Percentiles rank a stretch among this genome's conserved stretches.
Conservation (phyloP, 2,888 invertebrate species). For the Parthenolecanium corni region DNA sequence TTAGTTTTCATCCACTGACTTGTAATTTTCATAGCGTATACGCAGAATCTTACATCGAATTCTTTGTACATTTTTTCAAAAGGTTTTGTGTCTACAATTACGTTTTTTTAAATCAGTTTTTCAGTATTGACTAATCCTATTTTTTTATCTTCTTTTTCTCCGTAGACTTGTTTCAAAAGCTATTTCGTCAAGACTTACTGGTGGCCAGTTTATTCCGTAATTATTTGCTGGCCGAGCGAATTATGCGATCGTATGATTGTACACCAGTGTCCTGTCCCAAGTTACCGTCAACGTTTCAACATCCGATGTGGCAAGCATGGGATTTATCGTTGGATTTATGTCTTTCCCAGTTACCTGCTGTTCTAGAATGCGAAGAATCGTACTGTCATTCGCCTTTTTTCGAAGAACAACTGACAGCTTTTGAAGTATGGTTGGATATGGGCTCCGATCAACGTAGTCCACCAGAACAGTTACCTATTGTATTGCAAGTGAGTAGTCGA, state of each 20-base stretch:
- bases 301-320: conserved; percentile 90
- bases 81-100: too few species aligned
- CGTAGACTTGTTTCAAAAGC: conserved; percentile 79
- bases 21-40: too few species aligned
- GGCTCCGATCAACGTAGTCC: conserved; percentile 68
- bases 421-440: conserved; percentile 84
- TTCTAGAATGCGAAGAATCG: conserved; percentile 46
- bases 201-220: conserved; percentile 98
- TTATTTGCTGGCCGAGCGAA: conserved; percentile 89
- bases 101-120: too few species aligned
- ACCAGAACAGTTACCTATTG: conserved; percentile 93
- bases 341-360: conserved; percentile 73
- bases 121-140: background rate
- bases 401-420: conserved; percentile 93
- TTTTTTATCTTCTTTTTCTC: background rate
- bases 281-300: conserved; percentile 79
- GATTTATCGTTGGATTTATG: conserved; percentile 92
- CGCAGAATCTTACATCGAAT: too few species aligned
- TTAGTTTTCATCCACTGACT: too few species aligned
- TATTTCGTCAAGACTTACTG: conserved; percentile 92
- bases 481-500: conserved; percentile 61
- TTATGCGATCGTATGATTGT: conserved; percentile 92
- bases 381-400: conserved; percentile 74
- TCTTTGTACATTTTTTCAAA: too few species aligned
- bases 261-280: conserved; percentile 87